Base-by-base conservation (phyloP, 2,797 vertebrate species). In the Pangasius larnaudii region DNA sequence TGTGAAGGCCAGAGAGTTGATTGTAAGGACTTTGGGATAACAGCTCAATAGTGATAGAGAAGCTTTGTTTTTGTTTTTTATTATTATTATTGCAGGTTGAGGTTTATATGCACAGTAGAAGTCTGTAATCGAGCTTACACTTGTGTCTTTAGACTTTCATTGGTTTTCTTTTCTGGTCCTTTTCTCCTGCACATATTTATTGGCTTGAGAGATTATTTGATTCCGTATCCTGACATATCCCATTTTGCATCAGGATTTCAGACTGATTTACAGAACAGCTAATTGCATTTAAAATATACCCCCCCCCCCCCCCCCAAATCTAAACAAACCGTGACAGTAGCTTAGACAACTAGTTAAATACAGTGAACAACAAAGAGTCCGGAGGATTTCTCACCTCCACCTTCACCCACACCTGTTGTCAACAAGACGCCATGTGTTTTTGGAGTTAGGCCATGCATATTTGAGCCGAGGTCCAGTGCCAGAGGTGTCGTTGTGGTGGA, bases 1-100 rank as follows among this genome's bases (percentile, higher is more conserved):
- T 49, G 36, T 7, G 42, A 84, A 75, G 85, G 82, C 71, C 42
- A 86, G 61, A 19, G 30, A 22, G 72, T 84, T 65, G 88, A 81
- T 81, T 65, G 36, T 22, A 53, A 88, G 72, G 87, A 56, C 53
- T 4, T 81, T 58, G 58, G 53, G 24, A 81, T 74, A 63, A 65
- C 16, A 14, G 75, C 58, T 79, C 72, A 24, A 74, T 88, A 86
- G 80, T 71, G 30, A 51, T 22, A 72, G 27, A 69, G 18, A 59
- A 14, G 51, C 49, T 59, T 80, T 79, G 30, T 72, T 85, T 82
- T n/a, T 33, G 2, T 67, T 27, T 19, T 67, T 39, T 36, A n/a
- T 75, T 36, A 19, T 33, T 3, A 36, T 7, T 58, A 24, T 18
- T 13, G 8, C 53, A 58, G 46, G 7, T 33, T 18, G 49, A 46